phyloP scores from a whole-genome alignment of 2,113 vertebrate genomes.

The Poecilia latipinna region DNA sequence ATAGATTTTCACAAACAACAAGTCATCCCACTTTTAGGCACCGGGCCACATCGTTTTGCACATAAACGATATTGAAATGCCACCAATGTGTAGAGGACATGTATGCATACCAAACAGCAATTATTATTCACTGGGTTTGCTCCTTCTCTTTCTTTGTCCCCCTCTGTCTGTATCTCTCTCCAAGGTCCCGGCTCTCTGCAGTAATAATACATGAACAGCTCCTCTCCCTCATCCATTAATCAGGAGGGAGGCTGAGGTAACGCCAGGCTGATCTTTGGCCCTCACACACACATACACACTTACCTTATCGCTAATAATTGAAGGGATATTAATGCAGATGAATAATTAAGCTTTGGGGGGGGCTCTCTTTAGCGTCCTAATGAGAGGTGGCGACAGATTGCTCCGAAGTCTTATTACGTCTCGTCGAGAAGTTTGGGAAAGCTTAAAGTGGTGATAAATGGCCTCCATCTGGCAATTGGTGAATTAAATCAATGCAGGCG shows the following conservation, averaged over 20 bases:
- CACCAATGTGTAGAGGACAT: constrained; percentile 44
- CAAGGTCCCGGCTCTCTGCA: constrained; percentile 57
- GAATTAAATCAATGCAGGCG: constrained; percentile 50
- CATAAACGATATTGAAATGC: constrained; percentile 52
- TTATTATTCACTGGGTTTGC: constrained; percentile 67
- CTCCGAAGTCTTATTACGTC: constrained; percentile 58
- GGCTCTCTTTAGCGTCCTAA: constrained; percentile 63
- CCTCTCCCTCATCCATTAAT: constrained; percentile 75
- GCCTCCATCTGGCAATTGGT: constrained; percentile 19
- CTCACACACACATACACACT: constrained; percentile 45
- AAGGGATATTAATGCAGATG: constrained; percentile 78
- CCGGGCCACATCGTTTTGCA: neutral
- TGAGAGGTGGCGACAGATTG: constrained; percentile 70
- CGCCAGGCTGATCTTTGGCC: constrained; percentile 72
- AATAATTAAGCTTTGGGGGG: constrained; percentile 75
- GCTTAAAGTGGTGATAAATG: constrained; percentile 58
- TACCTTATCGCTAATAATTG: constrained; percentile 72
- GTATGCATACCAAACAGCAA: constrained; percentile 68
- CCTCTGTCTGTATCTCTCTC: constrained; percentile 40
- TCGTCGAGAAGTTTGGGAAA: constrained; percentile 59
- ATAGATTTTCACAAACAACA: neutral
- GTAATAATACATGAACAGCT: constrained; percentile 81
- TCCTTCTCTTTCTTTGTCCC: constrained; percentile 4
- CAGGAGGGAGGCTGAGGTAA: constrained; percentile 69
- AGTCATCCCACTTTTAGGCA: constrained; percentile 1